These are phyloP conservation scores for Pangasianodon hypophthalmus DNA, from an alignment of 2,113 vertebrate species.

Conservation along the genomic window DNA sequence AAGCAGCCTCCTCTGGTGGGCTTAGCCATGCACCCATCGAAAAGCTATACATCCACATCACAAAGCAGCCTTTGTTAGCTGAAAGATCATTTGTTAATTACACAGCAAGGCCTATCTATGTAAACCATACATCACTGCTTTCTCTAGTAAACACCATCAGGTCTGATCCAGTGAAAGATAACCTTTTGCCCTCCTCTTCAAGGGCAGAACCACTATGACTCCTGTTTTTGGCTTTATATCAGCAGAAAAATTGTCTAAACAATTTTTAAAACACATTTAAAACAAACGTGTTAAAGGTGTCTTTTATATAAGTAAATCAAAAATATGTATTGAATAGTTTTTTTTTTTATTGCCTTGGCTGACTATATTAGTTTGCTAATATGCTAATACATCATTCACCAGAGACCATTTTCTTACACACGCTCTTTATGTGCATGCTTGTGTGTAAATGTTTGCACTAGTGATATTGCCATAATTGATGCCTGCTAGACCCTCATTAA, in stretches of 20 bases:
- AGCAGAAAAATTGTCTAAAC: not conserved
- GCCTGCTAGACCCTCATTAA: not conserved
- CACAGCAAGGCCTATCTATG: constrained; percentile 60
- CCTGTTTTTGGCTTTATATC: not conserved
- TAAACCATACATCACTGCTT: constrained; percentile 66
- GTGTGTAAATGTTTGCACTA: not conserved
- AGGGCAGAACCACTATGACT: constrained; percentile 52
- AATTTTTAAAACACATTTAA: not conserved
- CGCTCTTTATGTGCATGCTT: not conserved
- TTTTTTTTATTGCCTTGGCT: not conserved
- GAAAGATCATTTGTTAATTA: constrained; percentile 76
- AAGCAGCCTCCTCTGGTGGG: constrained; percentile 61
- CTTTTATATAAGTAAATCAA: not conserved
- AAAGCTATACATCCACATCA: constrained; percentile 65
- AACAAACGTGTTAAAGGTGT: not conserved
- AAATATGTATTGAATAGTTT: not conserved
- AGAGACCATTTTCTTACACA: not conserved
- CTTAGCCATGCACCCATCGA: constrained; percentile 58
- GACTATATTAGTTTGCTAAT: not conserved
- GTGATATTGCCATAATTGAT: not conserved
- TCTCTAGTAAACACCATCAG: constrained; percentile 71
- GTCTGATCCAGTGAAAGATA: constrained; percentile 57
- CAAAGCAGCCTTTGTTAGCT: constrained; percentile 66
- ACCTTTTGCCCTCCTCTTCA: constrained; percentile 54
- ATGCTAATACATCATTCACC: not conserved